Evolutionary conservation across 2,888 invertebrate species (phyloP), one percentile per base, ranked within the genome.

Genomic region (Conops quadrifasciatus): DNA sequence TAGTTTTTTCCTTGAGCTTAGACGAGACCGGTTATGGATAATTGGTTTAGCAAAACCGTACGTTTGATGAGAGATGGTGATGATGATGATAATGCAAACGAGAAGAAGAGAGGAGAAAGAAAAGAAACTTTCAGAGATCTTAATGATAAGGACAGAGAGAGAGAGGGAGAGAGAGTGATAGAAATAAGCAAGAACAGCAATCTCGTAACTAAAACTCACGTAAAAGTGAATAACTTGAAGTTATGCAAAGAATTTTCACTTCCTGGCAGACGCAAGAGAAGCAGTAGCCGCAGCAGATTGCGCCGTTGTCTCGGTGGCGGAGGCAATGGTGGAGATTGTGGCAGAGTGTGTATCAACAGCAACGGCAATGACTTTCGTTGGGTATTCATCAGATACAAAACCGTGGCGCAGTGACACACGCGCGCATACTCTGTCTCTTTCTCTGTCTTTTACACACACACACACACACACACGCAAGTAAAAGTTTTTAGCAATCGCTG

Each of bases 161-260:
- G 43, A 2, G 56, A 45, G 24, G 24, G 45, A 45, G 21, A 58
- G 28, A 24, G 64, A 56, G 56, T n/a, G 21, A 66, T 19, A 43
- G 43, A 21, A 43, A 36, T 21, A n/a, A 15, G 28, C 5, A 26
- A 15, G 59, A 71, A 71, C 21, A 68, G 45, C 19, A 56, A 47
- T 36, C 36, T 36, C 36, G 9, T 36, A 43, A 36, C 11, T n/a
- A 26, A 21, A 43, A 2, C 43, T n/a, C 62, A 62, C 43, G 43
- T 49, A 70, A 58, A 63, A 59, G 49, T 65, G 65, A 65, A 65
- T 66, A 60, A 51, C 51, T 60, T 24, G 15, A 66, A 70, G 70
- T 70, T 70, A 70, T 70, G 70, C 65, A 59, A 49, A 70, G 70
- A 70, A 70, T 70, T 70, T 49, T 66, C 65, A 70, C 65, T 65